Conservation (phyloP, 2,113 vertebrate species). For the Pangasianodon hypophthalmus region DNA sequence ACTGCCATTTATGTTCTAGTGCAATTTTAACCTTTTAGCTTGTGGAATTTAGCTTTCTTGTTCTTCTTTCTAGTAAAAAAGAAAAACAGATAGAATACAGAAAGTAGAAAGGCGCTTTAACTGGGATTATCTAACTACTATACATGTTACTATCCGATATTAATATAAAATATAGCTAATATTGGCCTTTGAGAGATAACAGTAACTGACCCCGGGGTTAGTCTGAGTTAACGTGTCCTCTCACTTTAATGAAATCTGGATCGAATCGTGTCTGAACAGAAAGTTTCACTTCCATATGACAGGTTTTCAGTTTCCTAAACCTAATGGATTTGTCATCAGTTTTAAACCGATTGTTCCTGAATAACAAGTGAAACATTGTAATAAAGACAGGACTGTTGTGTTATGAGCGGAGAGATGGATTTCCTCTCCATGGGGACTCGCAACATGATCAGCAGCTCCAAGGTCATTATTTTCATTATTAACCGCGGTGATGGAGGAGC, state of each 20-base stretch:
- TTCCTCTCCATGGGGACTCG: slow-evolving; percentile 46
- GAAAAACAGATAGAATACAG: neutral
- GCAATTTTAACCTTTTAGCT: neutral
- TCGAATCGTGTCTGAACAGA: neutral
- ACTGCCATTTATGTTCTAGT: neutral
- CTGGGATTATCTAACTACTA: too few relatives aligned
- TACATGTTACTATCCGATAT: neutral
- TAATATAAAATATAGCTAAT: neutral
- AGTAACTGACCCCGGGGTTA: neutral
- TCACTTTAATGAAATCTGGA: neutral
- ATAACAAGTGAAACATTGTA: neutral
- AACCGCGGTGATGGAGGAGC: slow-evolving; percentile 65
- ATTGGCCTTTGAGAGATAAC: neutral
- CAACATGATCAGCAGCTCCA: slow-evolving; percentile 71
- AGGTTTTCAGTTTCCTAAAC: neutral
- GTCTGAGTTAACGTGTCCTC: neutral
- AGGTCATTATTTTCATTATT: slow-evolving; percentile 65
- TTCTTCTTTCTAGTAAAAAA: neutral
- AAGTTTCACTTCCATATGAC: neutral
- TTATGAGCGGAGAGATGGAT: neutral
- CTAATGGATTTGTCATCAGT: too few relatives aligned
- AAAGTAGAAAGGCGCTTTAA: too few relatives aligned
- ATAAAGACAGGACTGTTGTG: neutral
- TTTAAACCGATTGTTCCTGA: neutral
- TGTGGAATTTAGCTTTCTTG: neutral